phyloP scores from a whole-genome alignment of 2,888 invertebrate genomes.

The Scotopteryx bipunctaria region DNA sequence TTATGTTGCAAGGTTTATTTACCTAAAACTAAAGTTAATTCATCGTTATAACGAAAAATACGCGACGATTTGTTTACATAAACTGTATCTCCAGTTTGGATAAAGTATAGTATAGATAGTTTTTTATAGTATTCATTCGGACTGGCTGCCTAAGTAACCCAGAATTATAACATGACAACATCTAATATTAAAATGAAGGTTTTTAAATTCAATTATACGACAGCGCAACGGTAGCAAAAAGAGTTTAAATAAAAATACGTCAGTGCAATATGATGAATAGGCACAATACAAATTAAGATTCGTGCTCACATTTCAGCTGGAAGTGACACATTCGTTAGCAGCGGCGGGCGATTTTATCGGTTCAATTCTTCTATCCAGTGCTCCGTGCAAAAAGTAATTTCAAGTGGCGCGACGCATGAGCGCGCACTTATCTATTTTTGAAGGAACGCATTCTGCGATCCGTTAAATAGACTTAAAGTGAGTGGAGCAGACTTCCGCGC shows the following conservation, averaged over 20 bases:
- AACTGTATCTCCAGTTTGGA: too few relatives aligned
- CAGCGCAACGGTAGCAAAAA: conserved; percentile 23
- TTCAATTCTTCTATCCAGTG: conserved; percentile 75
- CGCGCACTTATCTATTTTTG: conserved; percentile 73
- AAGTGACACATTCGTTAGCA: conserved; percentile 76
- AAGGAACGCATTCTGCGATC: conserved; percentile 71
- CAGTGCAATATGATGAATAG: conserved; percentile 48
- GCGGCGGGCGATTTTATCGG: conserved; percentile 72
- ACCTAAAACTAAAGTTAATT: too few relatives aligned
- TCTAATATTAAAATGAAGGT: conserved; percentile 18
- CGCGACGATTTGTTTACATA: too few relatives aligned
- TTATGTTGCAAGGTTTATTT: too few relatives aligned
- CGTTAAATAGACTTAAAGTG: conserved; percentile 75
- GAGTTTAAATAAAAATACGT: conserved; percentile 34
- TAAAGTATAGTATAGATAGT: too few relatives aligned
- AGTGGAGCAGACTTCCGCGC: conserved; percentile 74
- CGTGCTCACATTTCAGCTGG: conserved; percentile 66
- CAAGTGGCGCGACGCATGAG: conserved; percentile 72
- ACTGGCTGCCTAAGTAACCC: too few relatives aligned
- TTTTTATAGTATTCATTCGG: too few relatives aligned
- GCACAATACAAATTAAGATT: conserved; percentile 59
- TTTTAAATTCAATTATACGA: conserved; percentile 20
- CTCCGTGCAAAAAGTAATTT: conserved; percentile 78
- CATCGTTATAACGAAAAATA: too few relatives aligned
- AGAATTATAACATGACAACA: too few relatives aligned